These are phyloP conservation scores for Melolontha melolontha DNA, from an alignment of 2,888 invertebrate genomes.

Conservation along the genomic window DNA sequence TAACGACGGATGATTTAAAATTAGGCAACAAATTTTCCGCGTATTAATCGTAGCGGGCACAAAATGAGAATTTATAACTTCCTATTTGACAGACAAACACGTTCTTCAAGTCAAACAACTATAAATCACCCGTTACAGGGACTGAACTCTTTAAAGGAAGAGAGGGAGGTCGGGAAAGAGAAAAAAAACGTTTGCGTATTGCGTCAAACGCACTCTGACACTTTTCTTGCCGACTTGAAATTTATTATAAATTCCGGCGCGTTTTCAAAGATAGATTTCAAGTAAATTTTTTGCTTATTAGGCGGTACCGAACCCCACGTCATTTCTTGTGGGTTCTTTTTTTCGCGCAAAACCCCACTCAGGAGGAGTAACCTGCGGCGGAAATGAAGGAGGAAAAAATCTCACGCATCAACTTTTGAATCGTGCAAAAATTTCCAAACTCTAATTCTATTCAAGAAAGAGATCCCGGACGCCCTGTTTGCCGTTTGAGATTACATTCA, in stretches of 20 bases:
- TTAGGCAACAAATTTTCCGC: too few relatives aligned
- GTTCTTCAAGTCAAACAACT: constrained; percentile 9
- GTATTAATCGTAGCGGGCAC: too few relatives aligned
- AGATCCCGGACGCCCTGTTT: constrained; percentile 5
- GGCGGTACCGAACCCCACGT: neutral
- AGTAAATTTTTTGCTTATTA: constrained; percentile 33
- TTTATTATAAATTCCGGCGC: constrained; percentile 34
- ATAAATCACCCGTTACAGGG: constrained; percentile 5
- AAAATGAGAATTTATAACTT: too few relatives aligned
- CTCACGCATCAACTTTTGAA: constrained; percentile 10
- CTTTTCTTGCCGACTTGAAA: constrained; percentile 15
- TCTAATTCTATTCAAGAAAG: neutral
- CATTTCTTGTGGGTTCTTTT: constrained; percentile 18
- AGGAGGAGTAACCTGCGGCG: neutral
- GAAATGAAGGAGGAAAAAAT: constrained; percentile 4
- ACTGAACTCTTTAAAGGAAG: constrained; percentile 7
- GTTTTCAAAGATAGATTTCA: constrained; percentile 26
- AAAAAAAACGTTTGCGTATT: constrained; percentile 20
- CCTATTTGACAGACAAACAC: too few relatives aligned
- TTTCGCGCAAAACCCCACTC: neutral
- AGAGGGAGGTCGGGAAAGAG: constrained; percentile 3
- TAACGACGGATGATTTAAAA: too few relatives aligned
- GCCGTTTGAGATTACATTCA: constrained; percentile 24
- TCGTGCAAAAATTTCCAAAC: constrained; percentile 12
- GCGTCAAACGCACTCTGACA: constrained; percentile 31